Percentiles rank a stretch among this genome's conserved stretches.
Conservation (phyloP, 37 sponge, comb jelly and placozoan species). For the Cliona cf. orientalis region DNA sequence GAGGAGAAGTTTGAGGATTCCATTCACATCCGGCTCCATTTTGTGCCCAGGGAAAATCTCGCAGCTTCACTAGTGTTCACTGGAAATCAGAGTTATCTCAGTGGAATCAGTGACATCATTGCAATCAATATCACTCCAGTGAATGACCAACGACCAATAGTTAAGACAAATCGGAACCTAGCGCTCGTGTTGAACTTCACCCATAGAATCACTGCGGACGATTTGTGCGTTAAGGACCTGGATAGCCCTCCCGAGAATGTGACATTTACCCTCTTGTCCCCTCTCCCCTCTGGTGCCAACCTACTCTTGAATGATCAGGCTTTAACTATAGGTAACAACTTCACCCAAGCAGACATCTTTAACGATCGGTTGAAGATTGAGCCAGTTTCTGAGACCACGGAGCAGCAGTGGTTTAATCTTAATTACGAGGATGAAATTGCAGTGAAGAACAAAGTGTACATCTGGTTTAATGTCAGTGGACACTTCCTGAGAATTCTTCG, state of each 20-base stretch:
- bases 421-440: too few species aligned
- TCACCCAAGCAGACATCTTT: constrained; percentile 66
- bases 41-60: too few species aligned
- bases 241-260: constrained; percentile 53
- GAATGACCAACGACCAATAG: constrained; percentile 60
- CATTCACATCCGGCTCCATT: constrained; percentile 13
- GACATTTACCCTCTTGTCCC: background rate
- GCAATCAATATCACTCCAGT: constrained; percentile 6
- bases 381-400: too few species aligned
- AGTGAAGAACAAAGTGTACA: too few species aligned
- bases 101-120: constrained; percentile 1
- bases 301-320: background rate
- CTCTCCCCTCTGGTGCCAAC: background rate
- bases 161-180: background rate
- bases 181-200: constrained; percentile 26
- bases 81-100: background rate
- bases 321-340: background rate
- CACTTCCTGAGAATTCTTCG: constrained; percentile 1
- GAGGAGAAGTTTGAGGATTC: constrained; percentile 18
- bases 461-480: background rate
- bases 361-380: constrained; percentile 1
- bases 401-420: too few species aligned
- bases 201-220: background rate
- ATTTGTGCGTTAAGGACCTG: constrained; percentile 38
- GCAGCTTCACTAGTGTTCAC: background rate